phyloP scores from a whole-genome alignment of 2,888 invertebrate species.

The Ophioninae sp. region DNA sequence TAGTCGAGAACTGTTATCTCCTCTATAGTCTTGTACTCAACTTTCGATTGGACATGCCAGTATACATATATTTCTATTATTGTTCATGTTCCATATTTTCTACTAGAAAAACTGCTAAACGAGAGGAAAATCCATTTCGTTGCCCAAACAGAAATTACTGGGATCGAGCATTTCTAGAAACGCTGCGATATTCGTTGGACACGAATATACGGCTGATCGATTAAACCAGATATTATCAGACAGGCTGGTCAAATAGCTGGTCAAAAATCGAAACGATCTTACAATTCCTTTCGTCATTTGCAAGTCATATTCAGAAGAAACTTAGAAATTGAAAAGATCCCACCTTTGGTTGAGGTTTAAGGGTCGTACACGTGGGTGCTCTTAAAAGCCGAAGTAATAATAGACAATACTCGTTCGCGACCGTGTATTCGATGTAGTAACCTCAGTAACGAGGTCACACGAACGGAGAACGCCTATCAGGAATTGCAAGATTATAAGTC shows the following conservation, averaged over 20 bases:
- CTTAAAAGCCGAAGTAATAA: constrained; percentile 16
- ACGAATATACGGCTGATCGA: neutral
- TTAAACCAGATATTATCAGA: neutral
- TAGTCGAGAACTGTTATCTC: constrained; percentile 37
- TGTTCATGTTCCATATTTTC: constrained; percentile 21
- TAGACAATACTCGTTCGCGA: constrained; percentile 13
- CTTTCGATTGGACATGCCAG: constrained; percentile 34
- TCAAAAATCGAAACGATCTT: neutral
- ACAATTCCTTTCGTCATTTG: neutral
- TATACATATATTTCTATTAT: constrained; percentile 24
- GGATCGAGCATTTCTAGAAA: neutral
- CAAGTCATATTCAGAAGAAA: neutral
- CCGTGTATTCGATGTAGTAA: constrained; percentile 21
- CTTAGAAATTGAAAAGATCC: neutral
- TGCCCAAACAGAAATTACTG: constrained; percentile 1
- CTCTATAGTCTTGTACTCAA: constrained; percentile 17
- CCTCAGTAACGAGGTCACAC: constrained; percentile 46
- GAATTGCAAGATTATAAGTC: neutral
- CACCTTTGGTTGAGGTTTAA: neutral
- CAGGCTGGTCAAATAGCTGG: neutral
- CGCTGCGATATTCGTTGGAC: neutral
- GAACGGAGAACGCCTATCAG: neutral
- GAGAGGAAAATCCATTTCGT: neutral
- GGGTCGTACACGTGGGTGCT: constrained; percentile 16
- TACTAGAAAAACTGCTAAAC: neutral